phyloP scores from a whole-genome alignment of 2,797 vertebrate species.

The Delichon dasypus region DNA sequence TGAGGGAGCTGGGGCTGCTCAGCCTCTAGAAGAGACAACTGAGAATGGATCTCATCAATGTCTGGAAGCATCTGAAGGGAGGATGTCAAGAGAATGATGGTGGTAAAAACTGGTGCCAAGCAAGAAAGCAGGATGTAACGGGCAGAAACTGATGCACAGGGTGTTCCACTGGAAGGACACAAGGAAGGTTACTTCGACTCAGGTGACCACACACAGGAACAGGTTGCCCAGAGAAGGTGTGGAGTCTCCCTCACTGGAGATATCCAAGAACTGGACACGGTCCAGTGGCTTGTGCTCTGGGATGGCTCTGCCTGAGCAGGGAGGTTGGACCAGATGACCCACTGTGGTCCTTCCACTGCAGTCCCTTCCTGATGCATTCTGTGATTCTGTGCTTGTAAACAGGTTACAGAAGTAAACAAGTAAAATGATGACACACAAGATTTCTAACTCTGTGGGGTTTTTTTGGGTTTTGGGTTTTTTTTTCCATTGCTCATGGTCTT shows the following conservation, averaged over 20 bases:
- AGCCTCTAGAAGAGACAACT: accelerated
- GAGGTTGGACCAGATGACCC: background rate
- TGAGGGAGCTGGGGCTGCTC: background rate
- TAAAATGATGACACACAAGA: background rate
- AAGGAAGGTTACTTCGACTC: background rate
- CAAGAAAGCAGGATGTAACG: background rate
- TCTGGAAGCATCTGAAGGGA: background rate
- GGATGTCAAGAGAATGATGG: too few species aligned
- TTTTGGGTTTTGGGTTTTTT: background rate
- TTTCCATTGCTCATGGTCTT: background rate
- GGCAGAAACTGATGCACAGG: background rate
- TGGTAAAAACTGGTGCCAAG: background rate
- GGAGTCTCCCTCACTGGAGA: background rate
- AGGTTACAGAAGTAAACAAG: background rate
- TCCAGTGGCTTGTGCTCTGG: accelerated
- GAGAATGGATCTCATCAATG: background rate
- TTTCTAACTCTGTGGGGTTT: background rate
- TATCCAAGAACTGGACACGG: too few species aligned
- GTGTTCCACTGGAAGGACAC: too few species aligned
- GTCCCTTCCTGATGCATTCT: background rate
- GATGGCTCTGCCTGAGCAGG: background rate
- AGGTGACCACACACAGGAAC: background rate
- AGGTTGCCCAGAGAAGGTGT: background rate
- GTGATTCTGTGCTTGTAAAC: background rate
- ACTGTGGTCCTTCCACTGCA: background rate